These are phyloP conservation scores for Cremastinae sp. DNA, from an alignment of 2,888 invertebrate genomes.

Conservation along the genomic window DNA sequence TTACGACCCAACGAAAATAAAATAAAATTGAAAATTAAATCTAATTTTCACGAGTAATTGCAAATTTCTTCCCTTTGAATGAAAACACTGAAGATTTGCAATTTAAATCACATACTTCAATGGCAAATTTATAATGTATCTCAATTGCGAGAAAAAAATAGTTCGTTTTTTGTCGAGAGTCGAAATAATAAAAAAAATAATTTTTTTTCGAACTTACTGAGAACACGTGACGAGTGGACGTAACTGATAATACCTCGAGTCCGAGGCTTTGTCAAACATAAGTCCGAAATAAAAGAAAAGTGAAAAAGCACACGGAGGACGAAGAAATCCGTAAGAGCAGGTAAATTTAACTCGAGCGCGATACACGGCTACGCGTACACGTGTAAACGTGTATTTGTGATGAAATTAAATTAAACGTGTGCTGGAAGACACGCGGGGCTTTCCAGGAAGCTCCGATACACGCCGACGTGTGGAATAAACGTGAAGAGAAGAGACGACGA, in stretches of 20 bases:
- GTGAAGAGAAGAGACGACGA: slow-evolving; percentile 45
- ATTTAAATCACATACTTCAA: too few species aligned
- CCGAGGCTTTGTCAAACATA: slow-evolving; percentile 52
- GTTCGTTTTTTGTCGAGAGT: too few species aligned
- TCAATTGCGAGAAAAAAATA: too few species aligned
- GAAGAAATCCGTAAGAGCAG: slow-evolving; percentile 12
- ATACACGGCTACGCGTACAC: too few species aligned
- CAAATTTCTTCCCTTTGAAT: too few species aligned
- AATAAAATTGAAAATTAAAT: too few species aligned
- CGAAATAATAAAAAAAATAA: too few species aligned
- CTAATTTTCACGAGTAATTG: too few species aligned
- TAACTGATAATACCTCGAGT: slow-evolving; percentile 41
- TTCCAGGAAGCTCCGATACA: slow-evolving; percentile 71
- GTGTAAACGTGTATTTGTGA: slow-evolving; percentile 44
- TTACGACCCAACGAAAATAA: too few species aligned
- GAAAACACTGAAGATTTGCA: too few species aligned
- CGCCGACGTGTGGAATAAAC: slow-evolving; percentile 1
- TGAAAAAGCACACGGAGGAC: slow-evolving; percentile 19
- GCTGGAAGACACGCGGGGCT: slow-evolving; percentile 52
- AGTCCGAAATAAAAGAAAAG: slow-evolving; percentile 23
- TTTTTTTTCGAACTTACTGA: not conserved
- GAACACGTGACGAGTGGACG: not conserved
- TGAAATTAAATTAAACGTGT: slow-evolving; percentile 73
- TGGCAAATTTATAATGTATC: too few species aligned
- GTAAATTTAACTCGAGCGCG: slow-evolving; percentile 28